Percentiles rank a stretch among this genome's conserved stretches.
These are phyloP conservation scores for Labroides dimidiatus DNA, from an alignment of 2,797 vertebrate species.

Conservation along the genomic window DNA sequence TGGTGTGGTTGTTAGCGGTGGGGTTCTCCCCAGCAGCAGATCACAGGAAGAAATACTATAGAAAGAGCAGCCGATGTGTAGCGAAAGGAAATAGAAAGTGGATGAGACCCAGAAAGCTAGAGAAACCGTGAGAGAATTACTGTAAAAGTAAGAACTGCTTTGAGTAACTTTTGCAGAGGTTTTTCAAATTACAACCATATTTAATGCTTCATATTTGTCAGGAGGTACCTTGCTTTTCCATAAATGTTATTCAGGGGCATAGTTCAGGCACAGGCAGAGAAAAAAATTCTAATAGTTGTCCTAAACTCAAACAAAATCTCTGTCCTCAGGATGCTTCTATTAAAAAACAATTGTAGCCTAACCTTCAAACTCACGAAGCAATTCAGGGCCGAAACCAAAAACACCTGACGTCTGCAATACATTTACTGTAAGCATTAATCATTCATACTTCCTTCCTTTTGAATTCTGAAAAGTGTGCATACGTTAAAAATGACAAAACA, in stretches of 20 bases:
- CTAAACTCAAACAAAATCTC: background rate
- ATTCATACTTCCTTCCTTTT: background rate
- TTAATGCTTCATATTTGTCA: constrained; percentile 22
- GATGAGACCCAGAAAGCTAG: constrained; percentile 18
- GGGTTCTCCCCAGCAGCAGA: constrained; percentile 52
- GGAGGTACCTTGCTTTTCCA: constrained; percentile 1
- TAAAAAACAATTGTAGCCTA: background rate
- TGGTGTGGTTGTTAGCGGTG: constrained; percentile 40
- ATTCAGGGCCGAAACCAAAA: background rate
- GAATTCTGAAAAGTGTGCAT: background rate
- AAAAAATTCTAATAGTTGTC: no score
- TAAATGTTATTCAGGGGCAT: background rate
- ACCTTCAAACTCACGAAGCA: no score
- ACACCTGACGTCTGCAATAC: background rate
- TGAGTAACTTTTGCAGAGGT: constrained; percentile 54
- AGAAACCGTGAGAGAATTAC: constrained; percentile 46
- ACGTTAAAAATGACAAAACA: background rate
- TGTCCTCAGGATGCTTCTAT: background rate
- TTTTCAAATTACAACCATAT: background rate
- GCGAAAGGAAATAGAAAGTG: constrained; percentile 38
- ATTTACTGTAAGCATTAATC: background rate
- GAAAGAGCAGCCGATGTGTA: constrained; percentile 28
- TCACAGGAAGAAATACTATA: constrained; percentile 42
- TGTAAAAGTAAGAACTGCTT: constrained; percentile 54
- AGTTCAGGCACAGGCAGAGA: background rate